Evolutionary conservation across 2,888 invertebrate species (phyloP).

Genomic region (Dendrolimus pini): DNA sequence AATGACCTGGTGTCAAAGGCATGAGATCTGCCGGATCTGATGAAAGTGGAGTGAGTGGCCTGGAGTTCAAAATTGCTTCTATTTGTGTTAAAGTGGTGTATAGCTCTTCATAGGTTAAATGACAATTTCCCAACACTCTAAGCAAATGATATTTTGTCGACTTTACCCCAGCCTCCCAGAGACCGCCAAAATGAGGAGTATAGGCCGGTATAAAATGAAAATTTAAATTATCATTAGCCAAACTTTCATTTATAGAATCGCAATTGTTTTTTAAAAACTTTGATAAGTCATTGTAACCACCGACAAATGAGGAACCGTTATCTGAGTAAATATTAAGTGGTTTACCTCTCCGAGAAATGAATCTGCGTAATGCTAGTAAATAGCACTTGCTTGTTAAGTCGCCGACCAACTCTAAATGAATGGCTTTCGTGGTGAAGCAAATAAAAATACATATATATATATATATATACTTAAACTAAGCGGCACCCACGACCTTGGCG

Average conservation of each 20-base stretch:
- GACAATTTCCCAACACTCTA: conserved; percentile 10
- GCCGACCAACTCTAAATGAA: too few relatives aligned
- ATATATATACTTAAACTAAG: too few relatives aligned
- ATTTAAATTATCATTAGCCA: conserved; percentile 6
- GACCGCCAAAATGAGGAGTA: conserved; percentile 8
- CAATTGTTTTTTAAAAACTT: conserved; percentile 5
- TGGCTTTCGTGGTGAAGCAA: too few relatives aligned
- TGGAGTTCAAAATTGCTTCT: conserved; percentile 16
- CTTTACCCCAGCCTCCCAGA: background rate
- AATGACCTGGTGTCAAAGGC: conserved; percentile 15
- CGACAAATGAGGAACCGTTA: too few relatives aligned
- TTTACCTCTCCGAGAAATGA: too few relatives aligned
- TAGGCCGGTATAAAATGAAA: conserved; percentile 12
- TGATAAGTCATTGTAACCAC: conserved; percentile 4
- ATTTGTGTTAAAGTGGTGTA: conserved; percentile 11
- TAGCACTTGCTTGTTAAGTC: too few relatives aligned
- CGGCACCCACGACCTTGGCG: too few relatives aligned
- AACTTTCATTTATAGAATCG: conserved; percentile 3
- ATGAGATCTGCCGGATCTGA: conserved; percentile 10
- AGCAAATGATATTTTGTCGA: conserved; percentile 7
- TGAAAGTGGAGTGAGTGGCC: conserved; percentile 14
- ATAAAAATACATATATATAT: too few relatives aligned
- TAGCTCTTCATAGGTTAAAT: conserved; percentile 14
- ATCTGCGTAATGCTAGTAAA: too few relatives aligned
- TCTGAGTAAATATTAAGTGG: too few relatives aligned